Conservation (phyloP, 2,888 invertebrate species). For the Druceiella hillmani region DNA sequence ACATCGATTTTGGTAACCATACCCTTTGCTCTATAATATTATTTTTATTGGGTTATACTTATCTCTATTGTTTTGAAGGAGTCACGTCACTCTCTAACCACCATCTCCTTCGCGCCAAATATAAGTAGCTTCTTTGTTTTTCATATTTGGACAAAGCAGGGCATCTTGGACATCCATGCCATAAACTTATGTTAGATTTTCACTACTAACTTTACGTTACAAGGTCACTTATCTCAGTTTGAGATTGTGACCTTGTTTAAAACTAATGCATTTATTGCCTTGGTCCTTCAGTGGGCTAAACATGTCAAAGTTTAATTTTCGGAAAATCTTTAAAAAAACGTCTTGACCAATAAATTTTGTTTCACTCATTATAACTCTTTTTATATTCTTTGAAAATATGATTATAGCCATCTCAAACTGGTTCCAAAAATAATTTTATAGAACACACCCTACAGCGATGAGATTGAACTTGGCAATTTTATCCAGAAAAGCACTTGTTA, state of each 20-base stretch:
- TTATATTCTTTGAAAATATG: constrained; percentile 10
- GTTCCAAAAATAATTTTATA: constrained; percentile 11
- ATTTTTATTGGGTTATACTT: constrained; percentile 10
- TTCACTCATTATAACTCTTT: constrained; percentile 9
- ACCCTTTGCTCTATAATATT: constrained; percentile 14
- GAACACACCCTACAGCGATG: constrained; percentile 10
- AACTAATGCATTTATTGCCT: too few relatives aligned
- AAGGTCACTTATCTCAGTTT: neutral
- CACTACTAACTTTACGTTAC: neutral
- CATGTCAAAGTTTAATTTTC: too few relatives aligned
- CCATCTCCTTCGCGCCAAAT: constrained; percentile 13
- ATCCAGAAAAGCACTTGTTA: constrained; percentile 5
- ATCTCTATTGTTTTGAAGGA: constrained; percentile 14
- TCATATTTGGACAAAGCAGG: constrained; percentile 7
- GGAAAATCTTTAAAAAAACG: too few relatives aligned
- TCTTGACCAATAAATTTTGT: constrained; percentile 1
- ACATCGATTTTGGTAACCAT: constrained; percentile 12
- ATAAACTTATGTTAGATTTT: neutral
- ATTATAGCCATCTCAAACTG: constrained; percentile 11
- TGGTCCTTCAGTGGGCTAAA: too few relatives aligned
- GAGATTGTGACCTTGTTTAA: too few relatives aligned
- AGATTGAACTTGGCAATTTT: constrained; percentile 8
- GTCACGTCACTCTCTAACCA: constrained; percentile 13
- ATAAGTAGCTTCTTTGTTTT: constrained; percentile 12
- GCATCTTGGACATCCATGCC: too few relatives aligned